Conservation (phyloP, 2,888 invertebrate genomes). For the Mythimna albipuncta region DNA sequence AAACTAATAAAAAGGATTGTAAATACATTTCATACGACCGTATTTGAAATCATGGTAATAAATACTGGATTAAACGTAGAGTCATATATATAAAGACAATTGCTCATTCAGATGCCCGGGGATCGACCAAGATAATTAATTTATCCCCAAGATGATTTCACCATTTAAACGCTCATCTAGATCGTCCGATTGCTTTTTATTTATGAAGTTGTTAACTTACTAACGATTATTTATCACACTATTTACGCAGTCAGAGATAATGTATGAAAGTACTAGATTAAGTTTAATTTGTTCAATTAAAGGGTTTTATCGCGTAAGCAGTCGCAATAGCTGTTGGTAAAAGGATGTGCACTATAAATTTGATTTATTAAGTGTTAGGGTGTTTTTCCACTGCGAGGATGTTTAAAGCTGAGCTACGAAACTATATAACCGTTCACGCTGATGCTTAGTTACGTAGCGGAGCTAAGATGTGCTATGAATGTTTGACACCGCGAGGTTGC, state of each 20-base stretch:
- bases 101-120: conserved; percentile 61
- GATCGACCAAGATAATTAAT: conserved; percentile 56
- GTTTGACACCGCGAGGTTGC: no score
- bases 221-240: conserved; percentile 59
- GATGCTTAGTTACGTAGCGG: no score
- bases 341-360: conserved; percentile 48
- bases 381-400: no score
- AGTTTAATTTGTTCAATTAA: conserved; percentile 55
- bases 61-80: conserved; percentile 49
- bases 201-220: conserved; percentile 49
- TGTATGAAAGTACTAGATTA: conserved; percentile 43
- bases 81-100: conserved; percentile 60
- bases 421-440: no score
- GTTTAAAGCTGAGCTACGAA: no score
- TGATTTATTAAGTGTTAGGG: conserved; percentile 32
- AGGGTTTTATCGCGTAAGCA: conserved; percentile 31
- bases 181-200: conserved; percentile 57
- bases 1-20: conserved; percentile 43
- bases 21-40: conserved; percentile 44
- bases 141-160: conserved; percentile 48
- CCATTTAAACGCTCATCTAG: conserved; percentile 58
- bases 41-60: conserved; percentile 48
- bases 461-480: no score
- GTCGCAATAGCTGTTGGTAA: conserved; percentile 27
- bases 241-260: conserved; percentile 32